phyloP scores from a whole-genome alignment of 2,888 invertebrate genomes.

The Dyspetes luteomarginatus region DNA sequence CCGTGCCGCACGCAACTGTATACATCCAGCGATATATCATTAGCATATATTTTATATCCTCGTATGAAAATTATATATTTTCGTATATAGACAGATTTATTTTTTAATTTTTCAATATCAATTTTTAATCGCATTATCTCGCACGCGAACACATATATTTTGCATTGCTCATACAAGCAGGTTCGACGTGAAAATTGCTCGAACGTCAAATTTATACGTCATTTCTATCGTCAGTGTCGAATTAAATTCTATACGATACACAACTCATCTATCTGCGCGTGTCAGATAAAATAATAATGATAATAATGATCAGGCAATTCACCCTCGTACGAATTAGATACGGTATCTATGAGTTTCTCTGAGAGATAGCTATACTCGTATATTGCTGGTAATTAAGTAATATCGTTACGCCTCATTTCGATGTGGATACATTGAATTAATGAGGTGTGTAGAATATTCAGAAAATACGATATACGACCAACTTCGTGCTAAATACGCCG shows the following conservation, averaged over 20 bases:
- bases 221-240: not conserved
- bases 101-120: not conserved
- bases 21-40: conserved; percentile 22
- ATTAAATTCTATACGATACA: not conserved
- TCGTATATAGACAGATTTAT: not conserved
- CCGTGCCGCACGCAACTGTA: conserved; percentile 53
- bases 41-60: conserved; percentile 33
- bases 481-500: not conserved
- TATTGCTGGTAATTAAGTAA: conserved; percentile 60
- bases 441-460: conserved; percentile 20
- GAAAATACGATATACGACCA: not conserved
- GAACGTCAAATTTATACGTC: conserved; percentile 3
- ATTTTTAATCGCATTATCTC: not conserved
- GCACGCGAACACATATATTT: not conserved
- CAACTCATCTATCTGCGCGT: too few relatives aligned
- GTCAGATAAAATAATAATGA: conserved; percentile 20
- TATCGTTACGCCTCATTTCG: conserved; percentile 59
- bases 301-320: conserved; percentile 50
- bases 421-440: conserved; percentile 59
- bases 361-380: conserved; percentile 3
- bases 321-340: conserved; percentile 44
- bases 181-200: not conserved
- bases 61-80: conserved; percentile 17
- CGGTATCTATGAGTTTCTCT: conserved; percentile 6
- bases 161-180: not conserved